A percentile compares a stretch with the other conserved stretches of the same genome.
These are phyloP conservation scores for Ormyrus nitidulus DNA, from an alignment of 2,888 invertebrate genomes.

Conservation along the genomic window DNA sequence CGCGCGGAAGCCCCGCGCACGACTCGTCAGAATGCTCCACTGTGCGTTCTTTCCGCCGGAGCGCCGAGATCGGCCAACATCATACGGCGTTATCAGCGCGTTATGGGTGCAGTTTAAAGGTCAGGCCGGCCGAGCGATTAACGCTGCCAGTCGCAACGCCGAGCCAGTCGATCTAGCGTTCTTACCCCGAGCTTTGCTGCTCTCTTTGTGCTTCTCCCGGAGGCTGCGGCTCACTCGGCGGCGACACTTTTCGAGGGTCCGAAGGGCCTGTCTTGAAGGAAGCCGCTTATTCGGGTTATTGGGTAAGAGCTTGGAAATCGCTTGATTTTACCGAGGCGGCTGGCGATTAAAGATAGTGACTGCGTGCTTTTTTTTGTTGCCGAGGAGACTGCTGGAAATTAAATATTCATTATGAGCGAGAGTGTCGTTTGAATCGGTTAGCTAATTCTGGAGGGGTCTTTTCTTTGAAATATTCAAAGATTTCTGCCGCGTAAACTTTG, in stretches of 20 bases:
- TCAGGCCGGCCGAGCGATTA: constrained; percentile 42
- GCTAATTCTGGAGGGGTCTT: no score
- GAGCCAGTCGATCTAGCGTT: constrained; percentile 35
- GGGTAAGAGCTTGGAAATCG: not conserved
- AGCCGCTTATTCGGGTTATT: no score
- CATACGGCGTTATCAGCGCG: constrained; percentile 38
- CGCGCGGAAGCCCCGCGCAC: no score
- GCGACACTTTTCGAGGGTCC: not conserved
- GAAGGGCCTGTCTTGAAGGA: not conserved
- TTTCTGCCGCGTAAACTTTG: no score
- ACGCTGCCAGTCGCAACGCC: constrained; percentile 1
- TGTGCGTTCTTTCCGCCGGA: constrained; percentile 2
- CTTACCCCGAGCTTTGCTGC: not conserved
- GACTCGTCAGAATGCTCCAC: not conserved
- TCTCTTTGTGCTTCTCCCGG: not conserved
- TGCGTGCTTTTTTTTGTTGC: not conserved
- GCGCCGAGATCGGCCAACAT: constrained; percentile 29
- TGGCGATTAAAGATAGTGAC: no score
- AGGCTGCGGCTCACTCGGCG: not conserved
- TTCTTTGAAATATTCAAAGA: no score
- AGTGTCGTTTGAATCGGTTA: no score
- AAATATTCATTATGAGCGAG: no score
- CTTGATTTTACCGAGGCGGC: no score
- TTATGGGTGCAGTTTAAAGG: constrained; percentile 55
- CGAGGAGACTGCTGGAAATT: not conserved